Base-by-base conservation (phyloP, 2,888 invertebrate species). In the Pimpla rufipes region DNA sequence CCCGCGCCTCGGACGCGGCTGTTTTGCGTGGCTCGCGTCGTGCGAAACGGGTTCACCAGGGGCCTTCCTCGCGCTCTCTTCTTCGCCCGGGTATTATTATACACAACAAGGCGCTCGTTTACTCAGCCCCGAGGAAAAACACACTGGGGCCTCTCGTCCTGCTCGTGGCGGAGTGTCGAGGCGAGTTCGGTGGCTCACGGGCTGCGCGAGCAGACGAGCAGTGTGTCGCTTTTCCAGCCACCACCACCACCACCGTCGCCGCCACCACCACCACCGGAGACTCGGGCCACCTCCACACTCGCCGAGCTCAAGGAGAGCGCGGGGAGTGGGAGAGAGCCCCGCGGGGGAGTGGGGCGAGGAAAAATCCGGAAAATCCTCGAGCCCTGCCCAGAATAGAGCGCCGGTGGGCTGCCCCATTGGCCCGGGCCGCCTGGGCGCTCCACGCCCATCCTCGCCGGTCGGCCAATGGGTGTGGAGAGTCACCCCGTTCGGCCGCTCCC, bases 101-200 rank as follows among this genome's bases (percentile, higher is more conserved):
- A 96, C 96, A 96, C 96, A 96, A 96, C 96, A 96, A 96, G 96
- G 94, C 93, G 94, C 94, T 94, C 95, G 96, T 96, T 96, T 96
- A 96, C 96, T 96, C 96, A 96, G 95, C 90, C 92, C 91, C 90
- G 92, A 91, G 92, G 92, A 92, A 92, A 92, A 92, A 92, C 92
- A 92, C 90, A 92, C 92, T 92, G 92, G 88, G 88, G 86, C 85
- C 87, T 85, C 86, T 85, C 86, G 87, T 86, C 84, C 85, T 85
- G 88, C 88, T 87, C 84, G 89, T 85, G 85, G 86, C 87, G 85
- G 84, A 87, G 87, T 87, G 85, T 87, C 82, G 87, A 83, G 79
- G 83, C 85, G 84, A 62, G 37, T 79, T 82, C 80, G 71, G 79
- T 71, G 52, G 79, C 81, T 85, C 74, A 78, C 73, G 70, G 80